Base-by-base conservation (phyloP, 2,797 vertebrate species). In the Rhinogobio ventralis region DNA sequence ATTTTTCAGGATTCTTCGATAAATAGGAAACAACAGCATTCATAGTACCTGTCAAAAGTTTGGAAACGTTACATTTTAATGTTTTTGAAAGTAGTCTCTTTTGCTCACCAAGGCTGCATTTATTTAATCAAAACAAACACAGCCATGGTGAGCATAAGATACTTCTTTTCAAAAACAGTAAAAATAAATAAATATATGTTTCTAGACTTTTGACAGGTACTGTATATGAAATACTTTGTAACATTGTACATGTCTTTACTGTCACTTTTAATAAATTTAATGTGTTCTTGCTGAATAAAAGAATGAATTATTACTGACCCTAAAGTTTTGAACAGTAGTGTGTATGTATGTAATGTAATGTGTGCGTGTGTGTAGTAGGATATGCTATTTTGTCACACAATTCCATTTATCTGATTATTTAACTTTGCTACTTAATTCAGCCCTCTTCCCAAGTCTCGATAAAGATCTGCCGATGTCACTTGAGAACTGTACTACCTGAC, bases 401-500 rank as follows among this genome's bases (percentile, higher is more conserved):
- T 39, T 57, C 23, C 1, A 86, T 86, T 86, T 23, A 79, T 78
- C 20, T 46, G 10, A n/a, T 57, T 71, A 57, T 86, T 28, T 83
- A 57, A 46, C n/a, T 76, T 88, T 25, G 49, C 82, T 83, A 67
- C 66, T 67, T 60, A 84, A 73, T 57, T 53, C 36, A 71, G 5
- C 55, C 46, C 69, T 69, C 36, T 67, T 77, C 84, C 66, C 36
- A 49, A 76, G 51, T 85, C 85, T 77, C 5, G 81, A 81, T 86
- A 85, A 86, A 85, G 74, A 82, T 53, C 79, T 45, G 39, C 30
- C 0, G 57, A 33, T 69, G 86, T 86, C 66, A 85, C 86, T 75
- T 77, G 86, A 87, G 85, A 83, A 55, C 85, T 10, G 9, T 8
- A 25, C 74, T 53, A 79, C 30, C 30, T 79, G 83, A 79, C 57